Conservation (phyloP, 2,888 invertebrate genomes). For the Bembecia ichneumoniformis region DNA sequence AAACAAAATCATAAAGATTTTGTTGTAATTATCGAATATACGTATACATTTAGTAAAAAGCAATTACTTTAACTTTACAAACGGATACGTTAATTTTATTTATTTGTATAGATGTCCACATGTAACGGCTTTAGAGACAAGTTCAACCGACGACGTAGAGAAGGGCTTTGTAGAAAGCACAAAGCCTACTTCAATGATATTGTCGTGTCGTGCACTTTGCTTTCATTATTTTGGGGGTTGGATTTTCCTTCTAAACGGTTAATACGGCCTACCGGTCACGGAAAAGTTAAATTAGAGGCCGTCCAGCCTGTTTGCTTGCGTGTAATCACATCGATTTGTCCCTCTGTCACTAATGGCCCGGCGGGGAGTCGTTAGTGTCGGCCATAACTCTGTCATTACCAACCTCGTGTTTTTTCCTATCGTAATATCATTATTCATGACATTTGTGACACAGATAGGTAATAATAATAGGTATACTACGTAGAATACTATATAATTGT, state of each 20-base stretch:
- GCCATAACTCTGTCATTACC: constrained; percentile 1
- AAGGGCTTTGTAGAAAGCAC: neutral
- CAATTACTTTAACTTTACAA: no score
- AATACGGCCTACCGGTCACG: constrained; percentile 46
- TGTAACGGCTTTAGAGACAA: no score
- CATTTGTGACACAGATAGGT: neutral
- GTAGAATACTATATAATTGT: neutral
- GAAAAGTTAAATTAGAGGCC: constrained; percentile 56
- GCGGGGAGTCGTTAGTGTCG: constrained; percentile 13
- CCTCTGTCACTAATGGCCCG: constrained; percentile 28
- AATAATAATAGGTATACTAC: neutral
- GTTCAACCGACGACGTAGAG: no score
- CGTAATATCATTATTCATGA: neutral
- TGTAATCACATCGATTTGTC: constrained; percentile 47
- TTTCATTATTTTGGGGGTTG: constrained; percentile 57
- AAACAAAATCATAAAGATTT: no score
- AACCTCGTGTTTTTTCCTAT: neutral
- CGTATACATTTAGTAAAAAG: no score
- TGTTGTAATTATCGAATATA: no score
- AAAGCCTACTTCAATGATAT: constrained; percentile 31
- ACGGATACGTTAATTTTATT: no score
- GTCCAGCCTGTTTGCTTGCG: constrained; percentile 32
- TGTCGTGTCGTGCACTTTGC: constrained; percentile 39
- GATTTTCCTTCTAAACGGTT: constrained; percentile 52
- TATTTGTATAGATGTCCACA: no score